Conservation (phyloP, 2,888 invertebrate species). For the Tetrapedia diversipes region DNA sequence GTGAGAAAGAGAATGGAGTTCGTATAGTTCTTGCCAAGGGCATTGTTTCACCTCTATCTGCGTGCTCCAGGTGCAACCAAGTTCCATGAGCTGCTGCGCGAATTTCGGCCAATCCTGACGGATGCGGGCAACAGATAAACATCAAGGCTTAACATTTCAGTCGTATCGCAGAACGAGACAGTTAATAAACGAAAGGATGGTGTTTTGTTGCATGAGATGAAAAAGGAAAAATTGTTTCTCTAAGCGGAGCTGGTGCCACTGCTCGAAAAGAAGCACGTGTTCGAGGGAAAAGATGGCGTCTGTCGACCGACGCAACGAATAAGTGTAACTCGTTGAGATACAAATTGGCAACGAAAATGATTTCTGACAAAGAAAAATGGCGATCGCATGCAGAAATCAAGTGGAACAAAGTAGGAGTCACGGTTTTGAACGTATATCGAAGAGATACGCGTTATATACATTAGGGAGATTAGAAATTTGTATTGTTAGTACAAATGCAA, state of each 20-base stretch:
- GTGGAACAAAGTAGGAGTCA: neutral
- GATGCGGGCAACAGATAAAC: constrained; percentile 81
- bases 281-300: constrained; percentile 1
- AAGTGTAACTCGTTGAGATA: neutral
- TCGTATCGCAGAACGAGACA: constrained; percentile 41
- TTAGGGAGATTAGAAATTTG: no score
- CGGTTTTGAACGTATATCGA: no score
- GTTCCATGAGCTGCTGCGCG: constrained; percentile 93
- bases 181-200: neutral
- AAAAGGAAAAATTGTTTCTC: neutral
- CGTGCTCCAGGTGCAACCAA: constrained; percentile 92
- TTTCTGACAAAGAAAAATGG: constrained; percentile 4
- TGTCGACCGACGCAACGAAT: constrained; percentile 1
- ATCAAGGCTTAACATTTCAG: constrained; percentile 65
- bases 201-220: no score
- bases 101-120: constrained; percentile 92
- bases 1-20: constrained; percentile 33
- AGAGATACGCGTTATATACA: no score
- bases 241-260: neutral
- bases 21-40: constrained; percentile 59
- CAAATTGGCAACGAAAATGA: neutral
- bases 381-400: constrained; percentile 3
- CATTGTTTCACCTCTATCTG: constrained; percentile 88
- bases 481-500: no score
- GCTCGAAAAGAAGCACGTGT: constrained; percentile 5